phyloP scores from a whole-genome alignment of 2,113 vertebrate species.

The Reinhardtius hippoglossoides region DNA sequence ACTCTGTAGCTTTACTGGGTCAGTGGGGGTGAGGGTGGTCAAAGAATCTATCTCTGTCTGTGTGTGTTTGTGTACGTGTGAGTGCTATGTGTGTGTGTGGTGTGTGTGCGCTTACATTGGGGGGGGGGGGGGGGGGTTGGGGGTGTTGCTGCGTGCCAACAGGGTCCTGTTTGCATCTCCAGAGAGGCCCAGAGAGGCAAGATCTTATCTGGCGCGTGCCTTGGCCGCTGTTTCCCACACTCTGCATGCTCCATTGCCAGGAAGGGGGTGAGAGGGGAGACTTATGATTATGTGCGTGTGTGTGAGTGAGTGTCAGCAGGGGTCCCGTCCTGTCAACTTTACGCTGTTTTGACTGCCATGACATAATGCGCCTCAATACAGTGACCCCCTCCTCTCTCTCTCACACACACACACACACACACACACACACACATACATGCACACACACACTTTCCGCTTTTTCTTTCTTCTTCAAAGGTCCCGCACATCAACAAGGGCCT shows the following conservation, averaged over 20 bases:
- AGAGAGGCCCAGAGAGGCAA: constrained; percentile 80
- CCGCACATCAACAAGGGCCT: constrained; percentile 72
- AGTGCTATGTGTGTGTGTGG: constrained; percentile 11
- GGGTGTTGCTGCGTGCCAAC: constrained; percentile 65
- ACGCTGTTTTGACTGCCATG: constrained; percentile 87
- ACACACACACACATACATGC: constrained; percentile 21
- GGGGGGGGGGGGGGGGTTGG: neutral
- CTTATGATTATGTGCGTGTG: constrained; percentile 65
- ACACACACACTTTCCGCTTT: constrained; percentile 42
- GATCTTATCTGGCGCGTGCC: constrained; percentile 88
- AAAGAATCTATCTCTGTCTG: constrained; percentile 42
- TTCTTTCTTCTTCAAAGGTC: constrained; percentile 77
- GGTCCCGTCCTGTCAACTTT: constrained; percentile 83
- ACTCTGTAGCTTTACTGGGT: constrained; percentile 50
- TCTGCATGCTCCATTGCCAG: constrained; percentile 83
- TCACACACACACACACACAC: constrained; percentile 15
- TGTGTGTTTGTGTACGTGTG: constrained; percentile 46
- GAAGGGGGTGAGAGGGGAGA: constrained; percentile 68
- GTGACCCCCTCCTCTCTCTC: constrained; percentile 66
- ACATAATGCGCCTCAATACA: constrained; percentile 86
- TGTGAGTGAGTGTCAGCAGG: constrained; percentile 55
- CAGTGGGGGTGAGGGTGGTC: constrained; percentile 44
- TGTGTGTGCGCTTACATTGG: neutral
- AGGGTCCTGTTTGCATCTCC: constrained; percentile 87
- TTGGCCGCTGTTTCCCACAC: constrained; percentile 89